Evolutionary conservation across 2,797 vertebrate species (phyloP), one percentile per base, ranked within the genome.

Genomic region (Melanotaenia nigrans): DNA sequence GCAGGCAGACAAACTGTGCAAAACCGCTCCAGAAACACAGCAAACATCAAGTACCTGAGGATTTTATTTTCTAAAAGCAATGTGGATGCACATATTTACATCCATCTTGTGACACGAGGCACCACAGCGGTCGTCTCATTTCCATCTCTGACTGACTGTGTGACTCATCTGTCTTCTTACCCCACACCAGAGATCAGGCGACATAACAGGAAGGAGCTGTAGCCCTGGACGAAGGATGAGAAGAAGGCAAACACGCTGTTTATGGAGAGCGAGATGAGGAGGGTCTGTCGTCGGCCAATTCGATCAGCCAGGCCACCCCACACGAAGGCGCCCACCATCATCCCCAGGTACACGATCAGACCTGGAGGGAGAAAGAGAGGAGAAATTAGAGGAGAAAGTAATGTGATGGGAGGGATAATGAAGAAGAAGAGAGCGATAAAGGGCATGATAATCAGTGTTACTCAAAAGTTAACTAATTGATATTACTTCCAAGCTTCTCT

Each of bases 271-370:
- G 96, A 97, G 93, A 99, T 98, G 91, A 99, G 96, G 33, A 99
- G 96, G 79, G 97, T 98, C 91, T 99, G 98, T 13, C 95, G 91
- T 55, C 98, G 96, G 22, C 98, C 98, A 69, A 99, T 96, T 59
- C 96, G 94, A 81, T 99, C 97, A 0, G 97, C 97, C 86, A 99
- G 87, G 56, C 96, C 96, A 0, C 98, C 97, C 98, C 98, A 99
- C 77, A 99, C 89, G 90, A 99, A 99, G 2, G 98, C 97, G 0
- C 98, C 98, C 54, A 99, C 96, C 97, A 99, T 99, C 97, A 99
- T 99, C 71, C 97, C 98, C 84, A 99, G 94, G 89, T 99, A 99
- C 51, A 99, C 98, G 64, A 99, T 99, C 75, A 98, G 95, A 71
- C 98, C 98, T 99, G 94, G 2, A 40, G 79, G 73, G 53, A 54